A percentile compares a stretch with the other conserved stretches of the same genome.
phyloP scores from a whole-genome alignment of 1,140 invertebrate species.

The Caerostris extrusa region DNA sequence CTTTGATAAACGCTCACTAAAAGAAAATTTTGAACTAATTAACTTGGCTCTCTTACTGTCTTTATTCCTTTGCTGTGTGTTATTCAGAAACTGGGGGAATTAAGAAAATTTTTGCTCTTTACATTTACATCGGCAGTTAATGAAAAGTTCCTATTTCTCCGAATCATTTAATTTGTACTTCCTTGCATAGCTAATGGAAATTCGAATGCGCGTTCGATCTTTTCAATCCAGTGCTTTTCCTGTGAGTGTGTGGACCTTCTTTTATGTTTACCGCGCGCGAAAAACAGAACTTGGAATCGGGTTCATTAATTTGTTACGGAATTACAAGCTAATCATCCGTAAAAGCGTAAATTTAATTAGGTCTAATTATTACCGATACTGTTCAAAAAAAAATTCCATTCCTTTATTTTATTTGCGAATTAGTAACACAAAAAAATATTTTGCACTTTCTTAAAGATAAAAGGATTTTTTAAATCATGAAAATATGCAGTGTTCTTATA shows the following conservation, averaged over 20 bases:
- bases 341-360: too few relatives aligned
- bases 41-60: not conserved
- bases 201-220: not conserved
- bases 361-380: too few relatives aligned
- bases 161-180: constrained; percentile 40
- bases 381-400: too few relatives aligned
- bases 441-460: too few relatives aligned
- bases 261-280: not conserved
- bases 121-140: not conserved
- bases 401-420: too few relatives aligned
- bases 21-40: constrained; percentile 22
- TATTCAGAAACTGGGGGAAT: constrained; percentile 14
- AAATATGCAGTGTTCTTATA: too few relatives aligned
- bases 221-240: not conserved
- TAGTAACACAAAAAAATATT: too few relatives aligned
- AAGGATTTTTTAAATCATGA: too few relatives aligned
- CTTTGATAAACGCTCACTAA: constrained; percentile 21
- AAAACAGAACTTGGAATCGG: not conserved
- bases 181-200: constrained; percentile 1
- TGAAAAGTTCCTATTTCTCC: constrained; percentile 12
- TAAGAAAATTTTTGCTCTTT: constrained; percentile 33
- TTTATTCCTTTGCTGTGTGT: constrained; percentile 10
- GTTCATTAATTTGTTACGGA: not conserved
- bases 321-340: too few relatives aligned
- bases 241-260: not conserved